phyloP scores from a whole-genome alignment of 2,113 vertebrate species.

The Pseudolaguvia tuberculata region DNA sequence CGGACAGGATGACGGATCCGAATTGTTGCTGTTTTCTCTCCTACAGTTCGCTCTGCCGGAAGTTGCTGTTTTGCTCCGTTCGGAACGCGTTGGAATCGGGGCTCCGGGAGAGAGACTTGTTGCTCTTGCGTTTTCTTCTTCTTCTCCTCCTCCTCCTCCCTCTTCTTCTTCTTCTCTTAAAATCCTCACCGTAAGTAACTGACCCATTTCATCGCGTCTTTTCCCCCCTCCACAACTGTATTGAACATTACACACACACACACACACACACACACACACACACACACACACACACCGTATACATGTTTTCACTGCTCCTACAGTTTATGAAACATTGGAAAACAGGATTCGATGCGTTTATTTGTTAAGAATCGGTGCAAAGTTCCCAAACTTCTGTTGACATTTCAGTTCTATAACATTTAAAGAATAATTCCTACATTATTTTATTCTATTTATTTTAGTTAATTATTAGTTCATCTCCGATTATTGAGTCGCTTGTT shows the following conservation, averaged over 20 bases:
- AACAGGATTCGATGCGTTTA: not conserved
- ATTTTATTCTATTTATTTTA: no score
- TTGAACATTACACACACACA: not conserved
- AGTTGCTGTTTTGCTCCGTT: slow-evolving; percentile 77
- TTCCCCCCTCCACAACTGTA: not conserved
- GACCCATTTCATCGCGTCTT: not conserved
- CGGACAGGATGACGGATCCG: slow-evolving; percentile 80
- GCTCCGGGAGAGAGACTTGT: slow-evolving; percentile 76
- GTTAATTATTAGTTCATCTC: no score
- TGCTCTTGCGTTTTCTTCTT: slow-evolving; percentile 73
- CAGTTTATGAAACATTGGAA: not conserved
- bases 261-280: slow-evolving; percentile 21
- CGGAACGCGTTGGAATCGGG: slow-evolving; percentile 86
- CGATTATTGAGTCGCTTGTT: not conserved
- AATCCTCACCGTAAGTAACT: slow-evolving; percentile 65
- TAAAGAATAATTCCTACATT: no score
- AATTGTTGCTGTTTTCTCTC: slow-evolving; percentile 76
- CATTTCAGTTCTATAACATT: no score
- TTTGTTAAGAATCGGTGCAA: not conserved
- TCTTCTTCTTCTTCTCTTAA: slow-evolving; percentile 46
- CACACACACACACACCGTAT: not conserved
- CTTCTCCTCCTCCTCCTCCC: slow-evolving; percentile 40
- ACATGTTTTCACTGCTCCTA: not conserved
- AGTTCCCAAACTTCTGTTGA: not conserved
- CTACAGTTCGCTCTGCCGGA: slow-evolving; percentile 77